These are phyloP conservation scores for Tenebrio molitor DNA, from an alignment of 1,140 invertebrate genomes.

Conservation along the genomic window DNA sequence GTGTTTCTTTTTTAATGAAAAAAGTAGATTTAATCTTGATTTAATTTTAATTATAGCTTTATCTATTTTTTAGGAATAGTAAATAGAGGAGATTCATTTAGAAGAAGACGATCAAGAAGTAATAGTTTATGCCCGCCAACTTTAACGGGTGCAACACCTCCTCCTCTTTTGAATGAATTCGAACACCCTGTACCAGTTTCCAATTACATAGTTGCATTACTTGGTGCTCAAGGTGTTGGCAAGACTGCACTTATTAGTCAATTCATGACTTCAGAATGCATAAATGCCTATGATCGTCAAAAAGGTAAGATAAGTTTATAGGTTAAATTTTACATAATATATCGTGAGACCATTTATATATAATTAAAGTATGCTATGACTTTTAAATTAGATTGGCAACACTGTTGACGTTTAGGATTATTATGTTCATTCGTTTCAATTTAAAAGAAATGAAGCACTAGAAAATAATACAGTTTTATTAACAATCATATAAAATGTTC, in stretches of 20 bases:
- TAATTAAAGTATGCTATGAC: no score
- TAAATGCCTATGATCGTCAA: constrained; percentile 90
- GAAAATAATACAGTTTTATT: no score
- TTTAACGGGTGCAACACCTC: constrained; percentile 58
- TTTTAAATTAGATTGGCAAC: no score
- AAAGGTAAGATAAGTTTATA: constrained; percentile 71
- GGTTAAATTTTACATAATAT: no score
- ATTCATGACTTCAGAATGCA: constrained; percentile 95
- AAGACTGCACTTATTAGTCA: constrained; percentile 92
- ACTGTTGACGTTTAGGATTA: no score
- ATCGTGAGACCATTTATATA: no score
- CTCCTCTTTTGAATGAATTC: constrained; percentile 62
- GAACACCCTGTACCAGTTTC: constrained; percentile 63
- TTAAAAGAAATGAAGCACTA: no score
- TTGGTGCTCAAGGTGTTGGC: constrained; percentile 89
- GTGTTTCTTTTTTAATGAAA: no score
- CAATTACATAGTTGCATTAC: constrained; percentile 82
- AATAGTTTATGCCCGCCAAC: constrained; percentile 75
- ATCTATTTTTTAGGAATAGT: constrained; percentile 79
- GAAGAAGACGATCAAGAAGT: constrained; percentile 81
- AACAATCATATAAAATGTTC: no score
- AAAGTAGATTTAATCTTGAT: no score
- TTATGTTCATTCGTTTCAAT: no score
- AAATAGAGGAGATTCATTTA: constrained; percentile 91
- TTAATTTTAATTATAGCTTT: no score